Percentiles rank a stretch among this genome's conserved stretches.
phyloP scores from a whole-genome alignment of 2,888 invertebrate species.

The Slavum lentiscoides region DNA sequence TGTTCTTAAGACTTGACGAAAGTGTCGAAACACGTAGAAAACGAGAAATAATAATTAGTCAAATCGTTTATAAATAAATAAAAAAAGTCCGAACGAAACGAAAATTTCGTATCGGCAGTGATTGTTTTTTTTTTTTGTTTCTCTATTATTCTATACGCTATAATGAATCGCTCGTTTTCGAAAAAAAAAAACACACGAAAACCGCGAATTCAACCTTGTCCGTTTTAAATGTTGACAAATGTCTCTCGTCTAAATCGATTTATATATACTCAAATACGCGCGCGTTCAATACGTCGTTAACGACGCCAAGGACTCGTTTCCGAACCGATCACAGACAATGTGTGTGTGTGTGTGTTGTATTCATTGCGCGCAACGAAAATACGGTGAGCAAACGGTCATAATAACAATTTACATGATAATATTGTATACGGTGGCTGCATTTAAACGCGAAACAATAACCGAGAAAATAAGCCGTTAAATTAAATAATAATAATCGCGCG shows the following conservation, averaged over 20 bases:
- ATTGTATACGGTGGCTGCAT: too few relatives aligned
- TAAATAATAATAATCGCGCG: too few relatives aligned
- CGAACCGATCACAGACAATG: slow-evolving; percentile 7
- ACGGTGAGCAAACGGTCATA: slow-evolving; percentile 1
- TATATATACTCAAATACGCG: background rate
- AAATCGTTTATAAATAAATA: too few relatives aligned
- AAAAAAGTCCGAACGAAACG: too few relatives aligned
- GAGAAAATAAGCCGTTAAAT: background rate
- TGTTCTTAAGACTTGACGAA: too few relatives aligned
- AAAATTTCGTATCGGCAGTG: too few relatives aligned
- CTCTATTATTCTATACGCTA: too few relatives aligned
- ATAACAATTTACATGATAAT: background rate
- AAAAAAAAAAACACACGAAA: background rate
- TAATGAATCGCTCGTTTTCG: background rate
- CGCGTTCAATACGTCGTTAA: slow-evolving; percentile 41
- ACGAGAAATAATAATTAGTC: too few relatives aligned
- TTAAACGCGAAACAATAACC: background rate
- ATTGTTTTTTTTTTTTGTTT: too few relatives aligned
- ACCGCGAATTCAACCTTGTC: slow-evolving; percentile 4
- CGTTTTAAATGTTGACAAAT: slow-evolving; percentile 20
- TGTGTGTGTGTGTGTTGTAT: too few relatives aligned
- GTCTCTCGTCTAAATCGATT: background rate
- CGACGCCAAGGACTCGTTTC: slow-evolving; percentile 22
- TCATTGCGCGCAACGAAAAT: slow-evolving; percentile 25
- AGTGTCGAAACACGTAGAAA: too few relatives aligned